phyloP scores from a whole-genome alignment of 2,888 invertebrate genomes.

The Lithophane leautieri region DNA sequence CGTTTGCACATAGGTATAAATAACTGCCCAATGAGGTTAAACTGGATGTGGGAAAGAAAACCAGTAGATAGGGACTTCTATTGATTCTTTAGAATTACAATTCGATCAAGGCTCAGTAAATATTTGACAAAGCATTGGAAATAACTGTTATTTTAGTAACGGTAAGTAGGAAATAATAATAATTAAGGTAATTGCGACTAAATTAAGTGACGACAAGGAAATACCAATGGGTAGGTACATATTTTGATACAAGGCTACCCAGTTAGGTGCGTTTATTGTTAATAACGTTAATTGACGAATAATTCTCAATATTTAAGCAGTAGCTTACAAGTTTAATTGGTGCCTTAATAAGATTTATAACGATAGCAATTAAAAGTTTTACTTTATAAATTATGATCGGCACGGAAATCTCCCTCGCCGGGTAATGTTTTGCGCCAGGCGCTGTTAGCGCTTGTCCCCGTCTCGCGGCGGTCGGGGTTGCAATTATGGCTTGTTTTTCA shows the following conservation, averaged over 20 bases:
- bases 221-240: neutral
- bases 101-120: conserved; percentile 44
- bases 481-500: conserved; percentile 87
- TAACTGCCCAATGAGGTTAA: conserved; percentile 38
- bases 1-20: conserved; percentile 37
- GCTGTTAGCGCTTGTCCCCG: conserved; percentile 70
- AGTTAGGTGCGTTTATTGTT: neutral
- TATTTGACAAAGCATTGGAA: conserved; percentile 31
- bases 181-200: neutral
- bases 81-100: conserved; percentile 45
- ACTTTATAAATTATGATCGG: conserved; percentile 80
- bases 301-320: conserved; percentile 54
- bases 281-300: conserved; percentile 16
- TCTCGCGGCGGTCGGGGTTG: conserved; percentile 79
- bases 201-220: neutral
- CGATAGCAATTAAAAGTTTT: conserved; percentile 81
- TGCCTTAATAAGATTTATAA: conserved; percentile 77
- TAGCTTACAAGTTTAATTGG: conserved; percentile 75
- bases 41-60: conserved; percentile 57
- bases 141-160: conserved; percentile 40
- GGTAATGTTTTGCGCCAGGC: conserved; percentile 64
- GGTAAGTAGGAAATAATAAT: conserved; percentile 30
- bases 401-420: conserved; percentile 70
- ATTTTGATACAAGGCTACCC: neutral
- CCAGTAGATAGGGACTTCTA: conserved; percentile 27